A percentile compares a stretch with the other conserved stretches of the same genome.
Evolutionary conservation across 2,113 vertebrate species (phyloP).

Genomic region (Aramus guarauna): DNA sequence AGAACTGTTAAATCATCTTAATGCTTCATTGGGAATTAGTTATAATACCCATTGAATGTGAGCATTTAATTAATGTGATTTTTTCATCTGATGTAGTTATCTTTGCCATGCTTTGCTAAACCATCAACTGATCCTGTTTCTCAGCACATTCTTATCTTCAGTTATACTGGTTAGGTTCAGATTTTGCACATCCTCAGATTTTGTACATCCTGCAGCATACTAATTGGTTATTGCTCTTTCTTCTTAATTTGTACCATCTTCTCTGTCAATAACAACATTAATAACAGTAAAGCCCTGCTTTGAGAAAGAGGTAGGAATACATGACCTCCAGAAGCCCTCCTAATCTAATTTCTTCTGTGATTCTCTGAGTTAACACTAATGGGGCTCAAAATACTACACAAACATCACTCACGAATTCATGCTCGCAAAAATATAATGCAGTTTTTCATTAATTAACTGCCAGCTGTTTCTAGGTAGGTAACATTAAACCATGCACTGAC

Average conservation of each 20-base stretch:
- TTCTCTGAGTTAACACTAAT: background rate
- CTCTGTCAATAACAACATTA: background rate
- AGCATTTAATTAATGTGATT: constrained; percentile 19
- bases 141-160: background rate
- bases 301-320: background rate
- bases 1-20: constrained; percentile 38
- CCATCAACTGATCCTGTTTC: background rate
- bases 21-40: background rate
- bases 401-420: background rate
- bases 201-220: background rate
- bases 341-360: background rate
- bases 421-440: background rate
- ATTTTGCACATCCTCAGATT: background rate
- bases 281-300: background rate
- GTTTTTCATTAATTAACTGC: background rate
- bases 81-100: background rate
- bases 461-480: background rate
- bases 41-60: background rate
- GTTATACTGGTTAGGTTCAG: background rate
- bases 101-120: background rate
- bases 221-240: background rate
- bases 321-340: background rate
- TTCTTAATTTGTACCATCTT: background rate
- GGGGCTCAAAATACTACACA: background rate
- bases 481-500: background rate